phyloP scores from a whole-genome alignment of 2,113 vertebrate genomes.

The Oxyura jamaicensis region DNA sequence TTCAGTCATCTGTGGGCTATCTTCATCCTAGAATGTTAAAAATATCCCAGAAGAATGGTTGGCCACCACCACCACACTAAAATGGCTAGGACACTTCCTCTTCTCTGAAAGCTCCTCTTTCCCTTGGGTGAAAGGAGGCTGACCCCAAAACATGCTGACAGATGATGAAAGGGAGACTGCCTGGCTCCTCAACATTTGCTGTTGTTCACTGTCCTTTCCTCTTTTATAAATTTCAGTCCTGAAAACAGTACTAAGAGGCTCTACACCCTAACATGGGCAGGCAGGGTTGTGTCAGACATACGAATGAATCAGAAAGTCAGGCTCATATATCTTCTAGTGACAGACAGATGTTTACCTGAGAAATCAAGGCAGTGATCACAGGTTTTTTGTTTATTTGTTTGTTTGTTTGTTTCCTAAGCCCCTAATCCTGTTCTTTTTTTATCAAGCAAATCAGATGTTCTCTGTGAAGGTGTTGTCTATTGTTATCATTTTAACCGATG shows the following conservation, averaged over 20 bases:
- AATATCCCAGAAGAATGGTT: background rate
- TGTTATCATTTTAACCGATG: background rate
- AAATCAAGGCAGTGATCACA: background rate
- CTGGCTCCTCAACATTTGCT: background rate
- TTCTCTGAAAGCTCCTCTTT: background rate
- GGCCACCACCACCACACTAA: background rate
- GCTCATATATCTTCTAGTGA: background rate
- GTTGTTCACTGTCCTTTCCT: background rate
- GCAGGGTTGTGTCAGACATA: background rate
- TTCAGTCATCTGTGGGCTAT: background rate
- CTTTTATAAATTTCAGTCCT: background rate
- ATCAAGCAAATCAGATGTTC: background rate
- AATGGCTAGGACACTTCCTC: background rate
- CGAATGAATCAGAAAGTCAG: background rate
- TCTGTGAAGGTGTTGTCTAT: background rate
- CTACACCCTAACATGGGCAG: background rate
- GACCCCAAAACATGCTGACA: background rate
- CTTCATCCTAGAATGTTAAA: slow-evolving; percentile 5
- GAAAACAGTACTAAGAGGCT: background rate
- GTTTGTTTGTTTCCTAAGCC: background rate
- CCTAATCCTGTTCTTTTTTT: background rate
- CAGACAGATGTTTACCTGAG: background rate
- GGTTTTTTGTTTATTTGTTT: background rate
- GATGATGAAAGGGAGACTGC: background rate
- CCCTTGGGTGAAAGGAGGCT: background rate